These are phyloP conservation scores for Tragelaphus buxtoni DNA, from an alignment of 2,113 vertebrate genomes.

Conservation along the genomic window DNA sequence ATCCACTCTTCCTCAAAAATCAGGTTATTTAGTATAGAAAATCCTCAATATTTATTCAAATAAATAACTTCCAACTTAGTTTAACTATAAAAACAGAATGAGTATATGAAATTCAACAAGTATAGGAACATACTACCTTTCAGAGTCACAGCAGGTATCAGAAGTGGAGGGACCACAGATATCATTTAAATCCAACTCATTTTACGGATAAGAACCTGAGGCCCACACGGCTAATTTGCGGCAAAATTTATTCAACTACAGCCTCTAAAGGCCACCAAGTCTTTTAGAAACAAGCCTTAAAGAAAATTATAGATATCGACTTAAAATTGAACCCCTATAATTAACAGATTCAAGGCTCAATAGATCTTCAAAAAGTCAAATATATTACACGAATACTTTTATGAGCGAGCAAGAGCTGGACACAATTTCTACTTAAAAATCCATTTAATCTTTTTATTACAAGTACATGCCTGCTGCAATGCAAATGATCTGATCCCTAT, in stretches of 20 bases:
- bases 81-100: background rate
- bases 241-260: background rate
- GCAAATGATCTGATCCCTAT: background rate
- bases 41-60: background rate
- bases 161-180: background rate
- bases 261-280: background rate
- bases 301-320: background rate
- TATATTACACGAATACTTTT: background rate
- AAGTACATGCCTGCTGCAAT: background rate
- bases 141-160: background rate
- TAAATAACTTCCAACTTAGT: background rate
- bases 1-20: background rate
- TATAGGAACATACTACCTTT: background rate
- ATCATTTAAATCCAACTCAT: background rate
- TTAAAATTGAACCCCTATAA: constrained; percentile 15
- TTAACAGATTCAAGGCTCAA: background rate
- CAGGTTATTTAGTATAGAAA: background rate
- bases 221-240: background rate
- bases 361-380: constrained; percentile 5
- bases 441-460: background rate
- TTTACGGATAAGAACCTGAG: background rate
- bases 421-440: background rate
- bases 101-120: background rate
- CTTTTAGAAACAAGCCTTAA: background rate
- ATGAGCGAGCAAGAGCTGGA: background rate